Conservation (phyloP, 2,113 vertebrate genomes). For the Grantiella picta region DNA sequence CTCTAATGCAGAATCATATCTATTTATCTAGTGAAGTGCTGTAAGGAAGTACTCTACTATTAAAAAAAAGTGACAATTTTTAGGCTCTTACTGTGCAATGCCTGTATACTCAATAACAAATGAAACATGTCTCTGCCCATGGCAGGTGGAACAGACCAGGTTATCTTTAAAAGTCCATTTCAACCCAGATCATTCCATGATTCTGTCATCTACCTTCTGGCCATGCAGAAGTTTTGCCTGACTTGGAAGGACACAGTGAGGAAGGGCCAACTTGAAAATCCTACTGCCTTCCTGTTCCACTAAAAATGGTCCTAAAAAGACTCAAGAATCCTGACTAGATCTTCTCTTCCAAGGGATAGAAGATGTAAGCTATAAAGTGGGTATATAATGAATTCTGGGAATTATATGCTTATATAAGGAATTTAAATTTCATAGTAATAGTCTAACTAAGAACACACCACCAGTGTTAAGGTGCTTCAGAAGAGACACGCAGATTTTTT, state of each 20-base stretch:
- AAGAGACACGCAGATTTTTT: background rate
- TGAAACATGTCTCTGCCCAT: background rate
- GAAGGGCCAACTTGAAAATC: background rate
- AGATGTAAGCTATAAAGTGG: background rate
- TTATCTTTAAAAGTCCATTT: background rate
- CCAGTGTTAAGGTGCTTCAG: background rate
- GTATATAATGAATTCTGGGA: background rate
- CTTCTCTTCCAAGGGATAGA: background rate
- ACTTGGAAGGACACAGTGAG: background rate
- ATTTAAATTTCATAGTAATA: background rate
- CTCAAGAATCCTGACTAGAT: background rate
- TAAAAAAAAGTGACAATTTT: background rate
- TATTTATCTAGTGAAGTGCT: background rate
- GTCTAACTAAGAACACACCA: background rate
- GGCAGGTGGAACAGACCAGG: accelerated
- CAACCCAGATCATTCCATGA: background rate
- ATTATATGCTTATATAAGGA: background rate
- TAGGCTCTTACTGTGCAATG: background rate
- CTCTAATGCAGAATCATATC: background rate
- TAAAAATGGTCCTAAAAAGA: background rate
- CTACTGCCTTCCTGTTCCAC: background rate
- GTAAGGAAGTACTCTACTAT: background rate
- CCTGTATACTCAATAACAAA: accelerated
- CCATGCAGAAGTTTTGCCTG: background rate
- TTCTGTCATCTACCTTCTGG: background rate